Base-by-base conservation (phyloP, 2,888 invertebrate genomes). In the Pandemis corylana region DNA sequence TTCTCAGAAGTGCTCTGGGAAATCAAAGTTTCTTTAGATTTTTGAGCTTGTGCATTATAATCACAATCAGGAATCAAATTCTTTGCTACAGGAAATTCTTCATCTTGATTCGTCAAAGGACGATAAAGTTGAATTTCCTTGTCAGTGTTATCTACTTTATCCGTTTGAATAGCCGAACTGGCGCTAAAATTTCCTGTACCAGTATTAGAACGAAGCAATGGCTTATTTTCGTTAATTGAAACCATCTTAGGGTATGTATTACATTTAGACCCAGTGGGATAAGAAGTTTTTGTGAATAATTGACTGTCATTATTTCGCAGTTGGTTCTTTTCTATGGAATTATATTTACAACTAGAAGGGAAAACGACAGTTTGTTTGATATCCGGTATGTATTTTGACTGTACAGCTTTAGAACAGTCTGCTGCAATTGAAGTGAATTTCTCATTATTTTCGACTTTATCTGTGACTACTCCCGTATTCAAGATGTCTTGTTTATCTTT, bases 401-500 rank as follows among this genome's bases (percentile, higher is more conserved):
- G 92, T 12, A 87, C 85, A 62, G 84, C 87, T 85, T 88, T 92
- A 15, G 88, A 85, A 76, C 87, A 89, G 72, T 89, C 89, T 71
- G 87, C 88, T 61, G 78, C 75, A 65, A 88, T 77, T 67, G 83
- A 87, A n/a, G 90, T 89, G 15, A 79, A 84, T 76, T 88, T 86
- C 69, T 90, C 88, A 41, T 71, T 77, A 41, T 80, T 76, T 68
- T 77, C 63, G 61, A 76, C 76, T 71, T 78, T 81, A 41, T 86
- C 83, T 36, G 89, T 89, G n/a, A 76, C 80, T n/a, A 87, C 80
- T 15, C 81, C 83, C 79, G 85, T 78, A 51, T 73, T 75, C 4
- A 77, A 62, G 12, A 66, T 63, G 41, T 78, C 51, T 71, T 77
- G 42, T 74, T 70, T 46, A 46, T 72, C 28, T 77, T 77, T 0